Conservation (phyloP, 2,888 invertebrate genomes). For the Barypeithes pellucidus region DNA sequence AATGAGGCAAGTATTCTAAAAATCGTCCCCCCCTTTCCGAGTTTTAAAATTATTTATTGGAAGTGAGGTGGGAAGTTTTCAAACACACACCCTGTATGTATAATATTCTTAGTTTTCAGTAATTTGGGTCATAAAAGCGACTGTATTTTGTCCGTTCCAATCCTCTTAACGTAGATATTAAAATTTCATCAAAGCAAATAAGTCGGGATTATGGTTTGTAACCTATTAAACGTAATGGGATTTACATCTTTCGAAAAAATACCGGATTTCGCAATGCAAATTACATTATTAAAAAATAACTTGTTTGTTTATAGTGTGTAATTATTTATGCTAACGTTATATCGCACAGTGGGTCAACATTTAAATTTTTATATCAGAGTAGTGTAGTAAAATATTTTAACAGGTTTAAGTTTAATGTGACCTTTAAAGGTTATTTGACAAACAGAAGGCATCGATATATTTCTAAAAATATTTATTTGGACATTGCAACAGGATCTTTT, state of each 20-base stretch:
- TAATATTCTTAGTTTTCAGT: no score
- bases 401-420: slow-evolving; percentile 7
- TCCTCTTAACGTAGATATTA: no score
- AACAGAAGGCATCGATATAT: not conserved
- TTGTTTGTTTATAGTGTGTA: slow-evolving; percentile 35
- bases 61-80: no score
- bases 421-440: slow-evolving; percentile 13
- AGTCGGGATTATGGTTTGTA: not conserved
- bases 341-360: slow-evolving; percentile 22
- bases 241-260: slow-evolving; percentile 42
- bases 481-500: slow-evolving; percentile 4
- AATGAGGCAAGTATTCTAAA: no score
- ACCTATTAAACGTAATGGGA: slow-evolving; percentile 24
- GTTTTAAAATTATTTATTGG: no score
- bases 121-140: no score
- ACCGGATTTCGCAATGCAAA: slow-evolving; percentile 45
- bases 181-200: not conserved
- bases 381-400: slow-evolving; percentile 10
- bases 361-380: slow-evolving; percentile 4
- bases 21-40: no score
- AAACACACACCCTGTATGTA: no score
- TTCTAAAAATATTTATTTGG: slow-evolving; percentile 1
- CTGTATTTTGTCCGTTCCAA: no score
- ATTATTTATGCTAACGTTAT: slow-evolving; percentile 31
- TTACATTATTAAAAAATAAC: slow-evolving; percentile 20